These are phyloP conservation scores for Scaptodrosophila lebanonensis DNA, from an alignment of 1,140 invertebrate genomes.

Conservation along the genomic window DNA sequence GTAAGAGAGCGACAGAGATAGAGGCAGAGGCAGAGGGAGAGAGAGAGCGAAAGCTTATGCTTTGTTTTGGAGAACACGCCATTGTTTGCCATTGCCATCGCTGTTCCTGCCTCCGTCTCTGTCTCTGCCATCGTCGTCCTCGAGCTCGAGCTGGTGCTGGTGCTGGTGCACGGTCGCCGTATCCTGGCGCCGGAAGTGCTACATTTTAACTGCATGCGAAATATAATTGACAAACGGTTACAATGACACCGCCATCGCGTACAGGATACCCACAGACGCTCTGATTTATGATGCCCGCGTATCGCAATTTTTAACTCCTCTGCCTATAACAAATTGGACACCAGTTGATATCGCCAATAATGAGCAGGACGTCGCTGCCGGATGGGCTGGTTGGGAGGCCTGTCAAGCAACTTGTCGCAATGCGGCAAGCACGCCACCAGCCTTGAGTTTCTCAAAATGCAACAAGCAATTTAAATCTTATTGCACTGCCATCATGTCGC, in stretches of 20 bases:
- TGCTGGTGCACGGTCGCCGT: slow-evolving; percentile 12
- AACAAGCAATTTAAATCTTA: too few relatives aligned
- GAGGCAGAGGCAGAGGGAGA: neutral
- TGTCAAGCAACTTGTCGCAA: slow-evolving; percentile 58
- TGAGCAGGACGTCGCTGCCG: too few relatives aligned
- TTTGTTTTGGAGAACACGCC: too few relatives aligned
- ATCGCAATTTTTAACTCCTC: slow-evolving; percentile 68
- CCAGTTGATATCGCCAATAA: too few relatives aligned
- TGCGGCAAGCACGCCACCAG: slow-evolving; percentile 56
- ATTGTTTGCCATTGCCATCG: too few relatives aligned
- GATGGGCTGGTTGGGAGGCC: too few relatives aligned
- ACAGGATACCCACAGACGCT: slow-evolving; percentile 2
- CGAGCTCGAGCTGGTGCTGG: too few relatives aligned
- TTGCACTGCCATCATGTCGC: too few relatives aligned
- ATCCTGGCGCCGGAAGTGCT: slow-evolving; percentile 47
- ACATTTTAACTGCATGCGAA: slow-evolving; percentile 57
- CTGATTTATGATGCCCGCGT: slow-evolving; percentile 60
- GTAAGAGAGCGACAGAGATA: neutral
- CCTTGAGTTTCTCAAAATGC: too few relatives aligned
- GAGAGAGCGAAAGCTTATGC: slow-evolving; percentile 24
- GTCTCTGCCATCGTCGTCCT: too few relatives aligned
- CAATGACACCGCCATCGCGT: slow-evolving; percentile 29
- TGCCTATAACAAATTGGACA: slow-evolving; percentile 72
- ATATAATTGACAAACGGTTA: slow-evolving; percentile 64
- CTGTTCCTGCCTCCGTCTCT: neutral